Percentiles rank a stretch among this genome's conserved stretches.
These are phyloP conservation scores for Lathronympha strigana DNA, from an alignment of 2,888 invertebrate species.

Conservation along the genomic window DNA sequence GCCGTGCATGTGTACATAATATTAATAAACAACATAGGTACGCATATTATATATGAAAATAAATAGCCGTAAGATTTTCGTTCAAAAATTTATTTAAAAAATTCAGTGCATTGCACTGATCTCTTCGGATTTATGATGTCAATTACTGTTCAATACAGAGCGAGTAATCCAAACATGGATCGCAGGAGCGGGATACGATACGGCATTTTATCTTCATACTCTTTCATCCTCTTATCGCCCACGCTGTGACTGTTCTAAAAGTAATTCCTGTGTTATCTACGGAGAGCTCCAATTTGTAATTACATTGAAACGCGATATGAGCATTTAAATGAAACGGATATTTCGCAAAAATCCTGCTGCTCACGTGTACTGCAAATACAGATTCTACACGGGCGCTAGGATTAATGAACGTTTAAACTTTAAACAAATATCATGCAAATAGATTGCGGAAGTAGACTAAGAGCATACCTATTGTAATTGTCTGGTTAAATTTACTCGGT, in stretches of 20 bases:
- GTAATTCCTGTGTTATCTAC: not conserved
- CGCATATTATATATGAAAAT: too few relatives aligned
- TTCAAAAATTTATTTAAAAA: not conserved
- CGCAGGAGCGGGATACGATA: slow-evolving; percentile 26
- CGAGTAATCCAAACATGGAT: slow-evolving; percentile 40
- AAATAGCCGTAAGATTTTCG: not conserved
- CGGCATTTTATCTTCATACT: not conserved
- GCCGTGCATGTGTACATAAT: too few relatives aligned
- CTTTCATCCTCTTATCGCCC: not conserved
- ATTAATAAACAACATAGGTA: too few relatives aligned
- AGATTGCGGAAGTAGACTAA: not conserved
- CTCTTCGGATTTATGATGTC: slow-evolving; percentile 36
- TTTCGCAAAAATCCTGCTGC: slow-evolving; percentile 31
- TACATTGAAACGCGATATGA: not conserved
- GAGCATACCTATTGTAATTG: not conserved
- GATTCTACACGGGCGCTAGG: slow-evolving; percentile 15
- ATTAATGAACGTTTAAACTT: slow-evolving; percentile 10
- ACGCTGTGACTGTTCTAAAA: not conserved
- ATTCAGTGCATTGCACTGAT: slow-evolving; percentile 32
- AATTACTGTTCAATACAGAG: slow-evolving; percentile 42
- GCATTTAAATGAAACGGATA: not conserved
- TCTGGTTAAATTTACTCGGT: not conserved
- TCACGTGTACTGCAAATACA: slow-evolving; percentile 33
- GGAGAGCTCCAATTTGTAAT: not conserved
- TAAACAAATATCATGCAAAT: not conserved